These are phyloP conservation scores for Cossypha dichroa DNA, from an alignment of 2,797 vertebrate genomes.

Conservation along the genomic window DNA sequence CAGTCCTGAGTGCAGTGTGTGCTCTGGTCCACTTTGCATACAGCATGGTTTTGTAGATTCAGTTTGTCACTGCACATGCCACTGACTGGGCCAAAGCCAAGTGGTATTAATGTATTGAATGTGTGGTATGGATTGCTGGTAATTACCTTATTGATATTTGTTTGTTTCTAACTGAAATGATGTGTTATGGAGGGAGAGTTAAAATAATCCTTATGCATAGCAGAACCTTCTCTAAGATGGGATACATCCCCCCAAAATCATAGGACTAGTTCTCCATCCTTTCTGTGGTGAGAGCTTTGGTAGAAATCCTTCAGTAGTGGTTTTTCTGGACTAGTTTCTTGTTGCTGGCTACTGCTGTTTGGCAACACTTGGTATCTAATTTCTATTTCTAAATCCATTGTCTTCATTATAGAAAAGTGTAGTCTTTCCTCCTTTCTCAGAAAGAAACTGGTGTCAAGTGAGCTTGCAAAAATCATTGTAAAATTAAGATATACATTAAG, in stretches of 20 bases:
- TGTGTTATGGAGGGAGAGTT: not conserved
- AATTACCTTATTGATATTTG: not conserved
- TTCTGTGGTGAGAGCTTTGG: not conserved
- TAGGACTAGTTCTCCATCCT: not conserved
- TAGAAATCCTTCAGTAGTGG: not conserved
- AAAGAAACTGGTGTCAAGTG: conserved; percentile 27
- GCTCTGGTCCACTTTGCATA: not conserved
- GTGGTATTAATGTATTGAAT: not conserved
- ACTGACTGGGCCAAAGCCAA: not conserved
- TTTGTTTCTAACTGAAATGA: not conserved
- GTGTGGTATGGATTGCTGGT: not conserved
- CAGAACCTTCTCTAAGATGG: not conserved
- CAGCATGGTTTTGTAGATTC: not conserved
- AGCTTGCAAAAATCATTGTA: conserved; percentile 17
- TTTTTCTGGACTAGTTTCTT: not conserved
- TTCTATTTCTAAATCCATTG: conserved; percentile 1
- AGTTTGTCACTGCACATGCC: not conserved
- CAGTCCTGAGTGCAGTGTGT: not conserved
- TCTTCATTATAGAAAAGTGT: not conserved
- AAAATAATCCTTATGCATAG: not conserved
- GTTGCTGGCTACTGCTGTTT: not conserved
- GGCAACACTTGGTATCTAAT: not conserved
- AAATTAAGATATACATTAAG: conserved; percentile 29
- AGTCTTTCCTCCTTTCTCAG: not conserved
- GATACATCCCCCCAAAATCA: not conserved